Evolutionary conservation across 2,888 invertebrate species (phyloP), one percentile per base, ranked within the genome.

Genomic region (Zaprionus obscuricornis): DNA sequence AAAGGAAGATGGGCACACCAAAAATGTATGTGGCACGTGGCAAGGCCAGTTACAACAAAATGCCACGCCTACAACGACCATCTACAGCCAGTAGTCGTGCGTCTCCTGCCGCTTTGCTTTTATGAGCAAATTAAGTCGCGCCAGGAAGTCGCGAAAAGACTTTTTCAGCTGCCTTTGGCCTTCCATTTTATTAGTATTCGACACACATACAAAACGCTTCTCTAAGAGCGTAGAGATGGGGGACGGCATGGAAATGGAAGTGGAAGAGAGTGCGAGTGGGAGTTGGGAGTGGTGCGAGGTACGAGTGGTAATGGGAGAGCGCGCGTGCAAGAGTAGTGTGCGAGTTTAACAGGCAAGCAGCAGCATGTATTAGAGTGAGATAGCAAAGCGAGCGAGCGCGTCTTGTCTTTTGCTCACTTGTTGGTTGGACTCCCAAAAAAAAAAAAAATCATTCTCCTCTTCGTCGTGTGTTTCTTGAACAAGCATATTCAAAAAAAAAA

Each of bases 81-180:
- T n/a, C n/a, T n/a, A n/a, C n/a, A n/a, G n/a, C n/a, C n/a, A n/a
- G n/a, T n/a, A n/a, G n/a, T n/a, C n/a, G n/a, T n/a, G n/a, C n/a
- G n/a, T n/a, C 10, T 5, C 5, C 16, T 11, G 40, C 22, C 42
- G 34, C 49, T 36, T 11, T 34, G 27, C 47, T 56, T 71, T 81
- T 76, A 84, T 71, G 64, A 60, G 63, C 67, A 62, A 78, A 74
- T 70, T 73, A 70, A 70, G 56, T 55, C 52, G 83, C 76, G 77
- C 66, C 81, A 79, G 77, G 69, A 77, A 77, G 82, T 81, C 82
- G 84, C 49, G 39, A 33, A 54, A 58, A 33, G 14, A 20, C 26
- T 36, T 36, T 42, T 29, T 20, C 24, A 29, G 52, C 51, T 57
- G 73, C 34, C 29, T 64, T 22, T 51, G 50, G 50, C 52, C 66